These are phyloP conservation scores for Phaetusa simplex DNA, from an alignment of 2,113 vertebrate species.

Conservation along the genomic window DNA sequence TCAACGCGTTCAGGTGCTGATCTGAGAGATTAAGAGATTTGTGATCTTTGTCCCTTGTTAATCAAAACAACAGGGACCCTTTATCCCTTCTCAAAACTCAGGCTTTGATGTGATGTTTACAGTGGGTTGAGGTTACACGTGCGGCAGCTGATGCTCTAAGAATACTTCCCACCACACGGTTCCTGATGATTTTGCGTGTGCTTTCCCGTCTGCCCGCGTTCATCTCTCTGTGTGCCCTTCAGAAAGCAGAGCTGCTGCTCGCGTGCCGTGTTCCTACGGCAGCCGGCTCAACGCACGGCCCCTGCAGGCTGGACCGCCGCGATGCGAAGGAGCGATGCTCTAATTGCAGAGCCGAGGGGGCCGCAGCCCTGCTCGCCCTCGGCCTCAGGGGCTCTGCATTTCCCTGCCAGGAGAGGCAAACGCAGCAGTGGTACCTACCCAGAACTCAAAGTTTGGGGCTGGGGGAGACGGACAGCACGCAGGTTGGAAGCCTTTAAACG, in stretches of 20 bases:
- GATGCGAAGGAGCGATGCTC: background rate
- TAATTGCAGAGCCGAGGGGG: background rate
- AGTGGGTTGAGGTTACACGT: rapidly evolving
- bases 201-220: background rate
- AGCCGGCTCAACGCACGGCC: rapidly evolving
- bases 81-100: background rate
- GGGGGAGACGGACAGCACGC: background rate
- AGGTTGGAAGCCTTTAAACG: background rate
- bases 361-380: background rate
- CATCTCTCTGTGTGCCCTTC: background rate
- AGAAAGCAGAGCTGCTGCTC: background rate
- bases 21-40: background rate
- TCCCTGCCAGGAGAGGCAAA: background rate
- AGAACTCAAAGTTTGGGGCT: background rate
- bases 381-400: background rate
- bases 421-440: background rate
- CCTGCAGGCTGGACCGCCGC: background rate
- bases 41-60: background rate
- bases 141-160: background rate
- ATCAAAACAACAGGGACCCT: background rate
- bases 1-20: background rate
- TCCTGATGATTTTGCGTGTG: background rate
- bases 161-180: background rate
- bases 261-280: background rate
- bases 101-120: background rate